Base-by-base conservation (phyloP, 2,888 invertebrate species). In the Rotaria macrura region DNA sequence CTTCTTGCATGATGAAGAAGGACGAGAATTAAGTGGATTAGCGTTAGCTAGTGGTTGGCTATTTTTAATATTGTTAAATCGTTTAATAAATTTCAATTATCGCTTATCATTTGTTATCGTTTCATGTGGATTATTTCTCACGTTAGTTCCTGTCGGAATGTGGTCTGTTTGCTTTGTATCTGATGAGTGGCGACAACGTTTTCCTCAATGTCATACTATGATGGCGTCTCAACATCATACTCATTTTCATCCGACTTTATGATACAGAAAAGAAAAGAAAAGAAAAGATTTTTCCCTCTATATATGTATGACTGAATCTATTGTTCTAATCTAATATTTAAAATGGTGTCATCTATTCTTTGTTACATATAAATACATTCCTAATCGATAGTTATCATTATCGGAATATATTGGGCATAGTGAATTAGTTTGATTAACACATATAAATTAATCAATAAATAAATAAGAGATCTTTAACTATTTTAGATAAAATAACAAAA, bases 11-110 rank as follows among this genome's bases (percentile, higher is more conserved):
- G 17, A 43, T 12, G 79, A 79, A 79, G 79, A 79, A 79, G 79
- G 43, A 79, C 7, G 79, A 43, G 79, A 79, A 79, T 43, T 79
- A 43, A 79, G 79, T 79, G 79, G 79, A 79, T 79, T 79, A 79
- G 79, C 79, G 25, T 14, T 79, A 43, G 79, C 79, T 17, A 79
- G 79, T 43, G 20, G 79, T 79, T 79, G 79, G 79, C 25, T 79
- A 2, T 79, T 79, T n/a, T 43, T 79, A 79, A 43, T 79, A 43
- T 43, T 79, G 12, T 79, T 40, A 25, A 40, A 43, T 43, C 79
- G 79, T n/a, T 43, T 40, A 79, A 17, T 65, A 65, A 9, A 43
- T 79, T 79, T 79, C 43, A 79, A 40, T 43, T 79, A 79, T 79
- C 43, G 40, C 25, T 79, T 79, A 43, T 79, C 79, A 79, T 43